Evolutionary conservation across 2,113 vertebrate genomes (phyloP).

Genomic region (Chaetodon auriga): DNA sequence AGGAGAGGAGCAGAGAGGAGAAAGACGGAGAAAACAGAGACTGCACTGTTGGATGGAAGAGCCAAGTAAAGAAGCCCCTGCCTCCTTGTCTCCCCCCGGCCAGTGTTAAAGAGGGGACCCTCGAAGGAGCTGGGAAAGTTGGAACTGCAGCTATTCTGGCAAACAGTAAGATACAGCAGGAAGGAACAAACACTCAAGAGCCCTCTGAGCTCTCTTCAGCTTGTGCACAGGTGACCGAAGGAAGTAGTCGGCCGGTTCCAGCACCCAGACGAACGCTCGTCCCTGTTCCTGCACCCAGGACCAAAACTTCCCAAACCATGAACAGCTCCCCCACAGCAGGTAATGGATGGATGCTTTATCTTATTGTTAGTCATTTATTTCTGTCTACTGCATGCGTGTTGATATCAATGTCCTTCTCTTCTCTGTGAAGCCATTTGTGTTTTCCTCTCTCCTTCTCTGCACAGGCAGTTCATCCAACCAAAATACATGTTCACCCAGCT

Average conservation of each 20-base stretch:
- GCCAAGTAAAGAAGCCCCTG: background rate
- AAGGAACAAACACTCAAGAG: background rate
- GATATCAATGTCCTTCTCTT: too few species aligned
- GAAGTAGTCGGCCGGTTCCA: constrained; percentile 43
- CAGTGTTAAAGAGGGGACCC: background rate
- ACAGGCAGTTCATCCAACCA: constrained; percentile 30
- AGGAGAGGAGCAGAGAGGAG: constrained; percentile 14
- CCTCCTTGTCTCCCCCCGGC: constrained; percentile 18
- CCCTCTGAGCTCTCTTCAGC: background rate
- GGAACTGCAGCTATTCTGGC: background rate
- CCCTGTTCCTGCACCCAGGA: constrained; percentile 49
- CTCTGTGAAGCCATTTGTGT: background rate
- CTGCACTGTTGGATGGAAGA: background rate
- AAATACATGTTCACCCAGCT: constrained; percentile 9
- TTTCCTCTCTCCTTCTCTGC: constrained; percentile 26
- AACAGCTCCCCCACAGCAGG: constrained; percentile 51
- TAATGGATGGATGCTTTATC: constrained; percentile 25
- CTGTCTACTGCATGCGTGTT: background rate
- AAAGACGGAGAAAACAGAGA: constrained; percentile 2
- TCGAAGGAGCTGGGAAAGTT: background rate
- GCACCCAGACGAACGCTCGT: constrained; percentile 1
- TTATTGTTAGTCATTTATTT: background rate
- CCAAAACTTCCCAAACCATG: constrained; percentile 19
- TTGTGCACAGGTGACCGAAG: background rate
- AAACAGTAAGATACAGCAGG: background rate